Evolutionary conservation across 1,140 invertebrate species (phyloP), one percentile per base, ranked within the genome.

Genomic region (Conus betulinus): DNA sequence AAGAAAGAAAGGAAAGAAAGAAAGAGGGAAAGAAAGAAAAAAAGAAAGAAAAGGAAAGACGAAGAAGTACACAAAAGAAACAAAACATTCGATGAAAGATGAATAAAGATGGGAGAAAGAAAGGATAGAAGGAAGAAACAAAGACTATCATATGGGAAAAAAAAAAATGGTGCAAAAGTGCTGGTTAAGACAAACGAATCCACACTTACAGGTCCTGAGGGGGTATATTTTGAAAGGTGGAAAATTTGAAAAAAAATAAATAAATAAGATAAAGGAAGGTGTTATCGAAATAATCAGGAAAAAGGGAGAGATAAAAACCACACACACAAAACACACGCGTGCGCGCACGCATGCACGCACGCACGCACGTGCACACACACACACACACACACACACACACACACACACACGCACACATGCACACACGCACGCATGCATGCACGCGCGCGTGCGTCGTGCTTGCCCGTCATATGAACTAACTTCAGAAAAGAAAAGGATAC

Each of bases 311-410:
- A n/a, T n/a, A n/a, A n/a, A n/a, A n/a, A n/a, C n/a, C n/a, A n/a
- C n/a, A n/a, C n/a, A n/a, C n/a, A n/a, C n/a, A n/a, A n/a, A n/a
- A n/a, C n/a, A 74, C 71, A 74, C 71, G 6, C 71, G 6, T 6
- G 4, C 71, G 6, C 71, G 71, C 6, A 25, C 71, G n/a, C 71
- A 23, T 1, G 23, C 71, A 74, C 71, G 23, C 6, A 74, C n/a
- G 23, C 6, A 74, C 71, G 23, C 71, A 74, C 6, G 23, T 23
- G 23, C 71, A 74, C 71, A 74, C 71, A 74, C 71, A 74, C 71
- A 74, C 71, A 74, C 71, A 74, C 71, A 74, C 71, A 74, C 71
- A 74, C 71, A 74, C 71, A 74, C 71, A 74, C 71, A 74, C 71
- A 74, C 71, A 74, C n/a, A 74, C 71, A 74, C 71, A 74, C 71